phyloP scores from a whole-genome alignment of 2,113 vertebrate species.

The Okapia johnstoni region DNA sequence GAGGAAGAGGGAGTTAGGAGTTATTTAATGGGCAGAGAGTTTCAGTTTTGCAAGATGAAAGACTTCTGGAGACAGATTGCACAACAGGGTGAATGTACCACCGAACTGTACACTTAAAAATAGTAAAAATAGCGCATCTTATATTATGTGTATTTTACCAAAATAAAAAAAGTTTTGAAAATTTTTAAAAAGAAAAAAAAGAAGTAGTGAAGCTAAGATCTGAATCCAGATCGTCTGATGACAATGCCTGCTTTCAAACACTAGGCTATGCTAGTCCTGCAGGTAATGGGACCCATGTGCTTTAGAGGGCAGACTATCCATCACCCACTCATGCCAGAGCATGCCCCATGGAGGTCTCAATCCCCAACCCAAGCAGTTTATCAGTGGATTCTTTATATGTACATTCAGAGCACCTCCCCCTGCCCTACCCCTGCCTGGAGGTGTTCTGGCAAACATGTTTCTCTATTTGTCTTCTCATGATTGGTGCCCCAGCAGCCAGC shows the following conservation, averaged over 20 bases:
- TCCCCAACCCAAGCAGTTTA: not conserved
- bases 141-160: not conserved
- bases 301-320: not conserved
- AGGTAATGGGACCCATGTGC: not conserved
- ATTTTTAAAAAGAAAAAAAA: not conserved
- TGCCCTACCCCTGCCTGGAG: not conserved
- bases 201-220: not conserved
- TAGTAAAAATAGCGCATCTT: not conserved
- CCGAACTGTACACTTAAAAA: not conserved
- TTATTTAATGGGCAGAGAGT: not conserved
- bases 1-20: not conserved
- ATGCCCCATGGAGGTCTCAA: not conserved
- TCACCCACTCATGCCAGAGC: not conserved
- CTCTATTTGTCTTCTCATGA: not conserved
- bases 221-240: not conserved
- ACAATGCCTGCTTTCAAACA: not conserved
- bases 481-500: not conserved
- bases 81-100: not conserved
- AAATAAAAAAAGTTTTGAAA: not conserved
- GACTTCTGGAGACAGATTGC: not conserved
- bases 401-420: not conserved
- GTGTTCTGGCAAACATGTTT: not conserved
- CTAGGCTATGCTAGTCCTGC: not conserved
- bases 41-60: constrained; percentile 27
- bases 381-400: not conserved